Evolutionary conservation across 1,140 invertebrate genomes (phyloP).

Genomic region (Anastatus disparis): DNA sequence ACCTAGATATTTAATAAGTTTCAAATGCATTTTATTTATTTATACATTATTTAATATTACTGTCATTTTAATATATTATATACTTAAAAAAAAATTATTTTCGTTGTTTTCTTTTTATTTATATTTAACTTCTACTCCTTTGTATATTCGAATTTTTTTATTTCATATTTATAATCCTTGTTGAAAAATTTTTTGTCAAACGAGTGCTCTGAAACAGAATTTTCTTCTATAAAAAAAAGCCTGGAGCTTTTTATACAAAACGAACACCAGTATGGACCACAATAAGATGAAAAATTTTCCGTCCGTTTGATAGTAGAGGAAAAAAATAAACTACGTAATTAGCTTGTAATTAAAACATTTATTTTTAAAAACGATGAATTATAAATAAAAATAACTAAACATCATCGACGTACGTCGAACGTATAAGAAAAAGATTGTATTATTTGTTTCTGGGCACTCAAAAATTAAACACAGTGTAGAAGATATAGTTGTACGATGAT

Average conservation of each 20-base stretch:
- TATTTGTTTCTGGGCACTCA: slow-evolving; percentile 41
- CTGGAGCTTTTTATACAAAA: neutral
- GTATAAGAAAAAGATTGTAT: neutral
- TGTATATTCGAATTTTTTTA: neutral
- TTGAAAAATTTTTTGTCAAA: neutral
- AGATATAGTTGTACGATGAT: slow-evolving; percentile 12
- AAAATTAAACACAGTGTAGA: slow-evolving; percentile 3
- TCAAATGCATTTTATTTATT: slow-evolving; percentile 34
- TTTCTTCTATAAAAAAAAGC: slow-evolving; percentile 18
- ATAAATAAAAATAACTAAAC: slow-evolving; percentile 12
- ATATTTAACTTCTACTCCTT: neutral
- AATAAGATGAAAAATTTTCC: slow-evolving; percentile 42
- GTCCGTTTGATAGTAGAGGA: slow-evolving; percentile 40
- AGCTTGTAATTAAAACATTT: slow-evolving; percentile 16
- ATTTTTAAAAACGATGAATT: neutral
- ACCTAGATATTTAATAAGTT: slow-evolving; percentile 1
- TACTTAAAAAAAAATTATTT: too few species aligned
- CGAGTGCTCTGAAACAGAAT: slow-evolving; percentile 28
- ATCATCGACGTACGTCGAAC: slow-evolving; percentile 30
- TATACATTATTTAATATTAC: slow-evolving; percentile 14
- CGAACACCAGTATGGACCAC: slow-evolving; percentile 45
- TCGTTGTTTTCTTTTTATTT: too few species aligned
- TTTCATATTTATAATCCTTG: neutral
- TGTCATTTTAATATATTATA: neutral
- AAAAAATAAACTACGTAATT: slow-evolving; percentile 35